Evolutionary conservation across 2,797 vertebrate genomes (phyloP).

Genomic region (Phoeniculus purpureus): DNA sequence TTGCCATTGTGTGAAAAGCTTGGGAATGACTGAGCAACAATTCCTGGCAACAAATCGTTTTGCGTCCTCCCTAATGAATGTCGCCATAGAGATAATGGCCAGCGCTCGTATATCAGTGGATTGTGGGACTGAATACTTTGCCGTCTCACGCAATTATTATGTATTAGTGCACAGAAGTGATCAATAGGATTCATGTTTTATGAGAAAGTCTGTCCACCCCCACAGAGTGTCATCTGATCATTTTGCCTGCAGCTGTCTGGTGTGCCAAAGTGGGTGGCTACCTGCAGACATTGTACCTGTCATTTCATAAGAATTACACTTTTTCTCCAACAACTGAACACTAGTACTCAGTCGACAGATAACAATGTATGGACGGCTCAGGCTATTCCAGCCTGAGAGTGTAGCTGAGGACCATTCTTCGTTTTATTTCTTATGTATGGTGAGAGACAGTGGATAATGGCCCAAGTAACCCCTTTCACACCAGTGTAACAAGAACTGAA

Average conservation of each 20-base stretch:
- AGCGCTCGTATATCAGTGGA: background rate
- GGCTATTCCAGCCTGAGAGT: background rate
- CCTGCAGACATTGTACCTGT: background rate
- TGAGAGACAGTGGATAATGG: background rate
- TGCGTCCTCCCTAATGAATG: constrained; percentile 11
- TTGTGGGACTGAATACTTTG: background rate
- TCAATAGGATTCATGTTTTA: background rate
- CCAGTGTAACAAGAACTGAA: background rate
- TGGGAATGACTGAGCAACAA: background rate
- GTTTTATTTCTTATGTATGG: background rate
- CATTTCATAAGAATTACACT: background rate
- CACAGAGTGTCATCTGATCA: background rate
- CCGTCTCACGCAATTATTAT: background rate
- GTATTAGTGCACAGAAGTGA: background rate
- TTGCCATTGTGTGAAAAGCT: constrained; percentile 16
- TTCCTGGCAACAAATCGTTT: background rate
- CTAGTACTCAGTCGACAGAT: background rate
- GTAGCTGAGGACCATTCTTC: background rate
- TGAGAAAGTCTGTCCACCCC: background rate
- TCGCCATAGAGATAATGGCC: background rate
- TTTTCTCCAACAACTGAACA: background rate
- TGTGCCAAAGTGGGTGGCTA: background rate
- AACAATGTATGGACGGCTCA: background rate
- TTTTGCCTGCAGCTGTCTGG: background rate
- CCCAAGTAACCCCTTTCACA: background rate